Evolutionary conservation across 1,140 invertebrate species (phyloP).

Genomic region (Potamilus streckersoni): DNA sequence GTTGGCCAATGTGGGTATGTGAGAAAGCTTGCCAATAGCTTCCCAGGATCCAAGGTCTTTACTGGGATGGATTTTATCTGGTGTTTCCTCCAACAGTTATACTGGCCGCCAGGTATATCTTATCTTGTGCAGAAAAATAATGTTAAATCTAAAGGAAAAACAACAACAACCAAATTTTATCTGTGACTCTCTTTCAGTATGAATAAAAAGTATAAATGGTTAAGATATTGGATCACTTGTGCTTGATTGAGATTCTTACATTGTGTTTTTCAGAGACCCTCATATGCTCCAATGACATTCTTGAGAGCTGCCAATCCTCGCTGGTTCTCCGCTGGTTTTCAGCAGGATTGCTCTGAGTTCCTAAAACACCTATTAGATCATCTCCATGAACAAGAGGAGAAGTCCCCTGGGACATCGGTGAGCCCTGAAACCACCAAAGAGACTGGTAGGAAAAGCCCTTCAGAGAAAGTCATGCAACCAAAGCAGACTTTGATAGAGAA

Average conservation of each 20-base stretch:
- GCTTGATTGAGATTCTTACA: neutral
- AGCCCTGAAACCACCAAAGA: neutral
- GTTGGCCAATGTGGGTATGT: too few relatives aligned
- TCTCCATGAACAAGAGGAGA: conserved; percentile 77
- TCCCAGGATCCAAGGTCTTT: too few relatives aligned
- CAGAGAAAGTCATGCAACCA: conserved; percentile 9
- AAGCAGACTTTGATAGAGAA: conserved; percentile 73
- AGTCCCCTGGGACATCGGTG: conserved; percentile 8
- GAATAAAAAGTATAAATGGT: too few relatives aligned
- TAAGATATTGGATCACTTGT: neutral
- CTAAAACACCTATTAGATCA: conserved; percentile 79
- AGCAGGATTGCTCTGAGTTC: conserved; percentile 91
- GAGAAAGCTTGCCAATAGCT: too few relatives aligned
- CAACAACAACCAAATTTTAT: too few relatives aligned
- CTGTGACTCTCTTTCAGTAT: too few relatives aligned
- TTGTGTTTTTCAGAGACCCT: conserved; percentile 51
- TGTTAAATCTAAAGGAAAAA: too few relatives aligned
- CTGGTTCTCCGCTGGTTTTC: conserved; percentile 80
- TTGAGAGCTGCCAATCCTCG: conserved; percentile 77
- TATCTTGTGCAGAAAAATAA: too few relatives aligned
- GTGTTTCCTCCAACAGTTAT: too few relatives aligned
- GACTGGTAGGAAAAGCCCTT: neutral
- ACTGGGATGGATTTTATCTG: too few relatives aligned
- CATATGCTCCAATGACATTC: conserved; percentile 78
- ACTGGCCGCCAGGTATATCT: too few relatives aligned